phyloP scores from a whole-genome alignment of 1,140 invertebrate genomes.

The Sesamia nonagrioides region DNA sequence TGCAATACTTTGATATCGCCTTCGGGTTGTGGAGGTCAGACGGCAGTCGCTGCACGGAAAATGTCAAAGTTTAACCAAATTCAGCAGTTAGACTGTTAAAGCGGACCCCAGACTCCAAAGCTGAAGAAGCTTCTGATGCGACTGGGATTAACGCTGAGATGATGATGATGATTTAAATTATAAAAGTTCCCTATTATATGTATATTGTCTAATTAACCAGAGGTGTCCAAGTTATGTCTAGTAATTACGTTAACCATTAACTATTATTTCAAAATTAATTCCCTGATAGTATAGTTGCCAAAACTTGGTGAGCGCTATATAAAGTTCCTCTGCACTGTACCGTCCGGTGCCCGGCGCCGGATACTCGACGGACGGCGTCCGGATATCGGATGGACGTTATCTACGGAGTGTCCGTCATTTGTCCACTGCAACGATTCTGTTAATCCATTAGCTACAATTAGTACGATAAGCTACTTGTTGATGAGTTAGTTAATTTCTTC shows the following conservation, averaged over 20 bases:
- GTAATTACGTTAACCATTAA: not conserved
- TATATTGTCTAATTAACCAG: too few species aligned
- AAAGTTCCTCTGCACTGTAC: not conserved
- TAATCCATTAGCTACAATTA: slow-evolving; percentile 46
- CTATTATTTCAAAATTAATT: slow-evolving; percentile 14
- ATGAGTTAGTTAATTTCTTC: not conserved
- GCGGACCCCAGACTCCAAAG: too few species aligned
- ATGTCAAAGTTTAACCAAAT: too few species aligned
- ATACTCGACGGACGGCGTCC: slow-evolving; percentile 28
- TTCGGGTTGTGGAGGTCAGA: too few species aligned
- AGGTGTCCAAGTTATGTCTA: too few species aligned
- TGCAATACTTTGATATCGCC: too few species aligned
- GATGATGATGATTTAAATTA: too few species aligned
- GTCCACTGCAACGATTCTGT: slow-evolving; percentile 42
- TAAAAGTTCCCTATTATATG: too few species aligned
- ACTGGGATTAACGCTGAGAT: too few species aligned
- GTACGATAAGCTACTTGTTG: not conserved
- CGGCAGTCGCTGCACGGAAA: too few species aligned
- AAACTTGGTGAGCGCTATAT: slow-evolving; percentile 18
- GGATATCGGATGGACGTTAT: slow-evolving; percentile 47
- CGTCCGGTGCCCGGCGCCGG: slow-evolving; percentile 12
- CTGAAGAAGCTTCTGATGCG: too few species aligned
- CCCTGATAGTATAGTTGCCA: slow-evolving; percentile 7
- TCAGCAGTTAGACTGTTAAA: too few species aligned
- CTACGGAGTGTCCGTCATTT: slow-evolving; percentile 38